Evolutionary conservation across 2,797 vertebrate genomes (phyloP).

Genomic region (Poecilia gillii): DNA sequence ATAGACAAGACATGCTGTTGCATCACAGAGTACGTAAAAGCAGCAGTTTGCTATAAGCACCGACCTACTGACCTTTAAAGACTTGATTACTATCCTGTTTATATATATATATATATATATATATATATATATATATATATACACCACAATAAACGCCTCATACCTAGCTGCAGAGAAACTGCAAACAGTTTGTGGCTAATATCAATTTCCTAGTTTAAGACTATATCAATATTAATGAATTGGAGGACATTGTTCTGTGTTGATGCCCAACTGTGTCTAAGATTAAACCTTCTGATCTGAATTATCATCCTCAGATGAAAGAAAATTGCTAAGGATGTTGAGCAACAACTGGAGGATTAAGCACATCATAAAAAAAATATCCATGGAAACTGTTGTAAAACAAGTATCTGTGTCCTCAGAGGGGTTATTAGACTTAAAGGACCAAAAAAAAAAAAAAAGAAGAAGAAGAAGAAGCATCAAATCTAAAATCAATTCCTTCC

Average conservation of each 20-base stretch:
- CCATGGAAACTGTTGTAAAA: background rate
- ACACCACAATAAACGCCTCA: background rate
- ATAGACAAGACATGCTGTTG: slow-evolving; percentile 12
- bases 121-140: background rate
- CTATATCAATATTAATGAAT: background rate
- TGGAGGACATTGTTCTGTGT: too few species aligned
- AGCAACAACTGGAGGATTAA: background rate
- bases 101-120: background rate
- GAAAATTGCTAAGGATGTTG: background rate
- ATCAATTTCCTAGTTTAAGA: background rate
- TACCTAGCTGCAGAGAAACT: background rate
- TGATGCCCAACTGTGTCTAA: background rate
- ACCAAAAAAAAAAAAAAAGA: background rate
- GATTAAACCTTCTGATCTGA: background rate
- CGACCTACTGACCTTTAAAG: background rate
- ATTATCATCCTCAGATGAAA: background rate
- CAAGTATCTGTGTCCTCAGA: background rate
- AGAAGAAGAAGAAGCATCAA: background rate
- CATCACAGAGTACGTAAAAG: background rate
- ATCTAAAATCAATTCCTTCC: background rate
- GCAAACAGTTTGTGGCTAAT: background rate
- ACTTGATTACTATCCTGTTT: background rate
- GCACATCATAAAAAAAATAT: background rate
- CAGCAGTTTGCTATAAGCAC: background rate
- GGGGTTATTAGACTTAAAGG: background rate